phyloP scores from a whole-genome alignment of 2,888 invertebrate species.

The Antheraea assamensis region DNA sequence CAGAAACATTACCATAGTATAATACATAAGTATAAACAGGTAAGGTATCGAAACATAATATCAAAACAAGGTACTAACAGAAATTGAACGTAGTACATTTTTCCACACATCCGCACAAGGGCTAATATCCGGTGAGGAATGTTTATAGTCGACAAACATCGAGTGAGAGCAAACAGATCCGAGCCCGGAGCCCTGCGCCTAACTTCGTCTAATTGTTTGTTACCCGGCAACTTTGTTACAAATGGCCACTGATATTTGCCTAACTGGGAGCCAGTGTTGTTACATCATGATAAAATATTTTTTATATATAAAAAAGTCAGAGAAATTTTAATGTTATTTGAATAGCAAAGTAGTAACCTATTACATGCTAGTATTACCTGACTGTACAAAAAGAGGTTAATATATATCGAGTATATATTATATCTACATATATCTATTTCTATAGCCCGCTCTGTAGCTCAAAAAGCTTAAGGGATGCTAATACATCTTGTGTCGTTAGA shows the following conservation, averaged over 20 bases:
- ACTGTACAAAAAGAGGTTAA: too few species aligned
- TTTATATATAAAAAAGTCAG: neutral
- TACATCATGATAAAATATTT: conserved; percentile 15
- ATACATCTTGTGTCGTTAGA: too few species aligned
- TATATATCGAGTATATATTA: too few species aligned
- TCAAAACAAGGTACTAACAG: conserved; percentile 21
- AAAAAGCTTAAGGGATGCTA: too few species aligned
- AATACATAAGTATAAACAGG: neutral
- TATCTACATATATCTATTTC: too few species aligned
- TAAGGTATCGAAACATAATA: neutral
- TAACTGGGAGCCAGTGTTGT: conserved; percentile 5
- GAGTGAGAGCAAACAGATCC: conserved; percentile 64
- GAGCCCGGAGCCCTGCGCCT: conserved; percentile 52
- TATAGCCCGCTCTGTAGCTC: too few species aligned
- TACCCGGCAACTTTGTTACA: conserved; percentile 56
- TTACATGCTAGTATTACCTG: too few species aligned
- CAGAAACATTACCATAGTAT: too few species aligned
- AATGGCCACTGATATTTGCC: conserved; percentile 34
- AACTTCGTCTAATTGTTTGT: conserved; percentile 67
- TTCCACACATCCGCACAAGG: conserved; percentile 67
- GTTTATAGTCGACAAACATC: conserved; percentile 69
- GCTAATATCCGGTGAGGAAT: conserved; percentile 75
- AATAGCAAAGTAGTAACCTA: neutral
- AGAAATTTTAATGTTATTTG: neutral
- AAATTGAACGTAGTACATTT: conserved; percentile 39